Percentiles rank a stretch among this genome's conserved stretches.
Conservation (phyloP, 2,113 vertebrate genomes). For the Axis porcinus region DNA sequence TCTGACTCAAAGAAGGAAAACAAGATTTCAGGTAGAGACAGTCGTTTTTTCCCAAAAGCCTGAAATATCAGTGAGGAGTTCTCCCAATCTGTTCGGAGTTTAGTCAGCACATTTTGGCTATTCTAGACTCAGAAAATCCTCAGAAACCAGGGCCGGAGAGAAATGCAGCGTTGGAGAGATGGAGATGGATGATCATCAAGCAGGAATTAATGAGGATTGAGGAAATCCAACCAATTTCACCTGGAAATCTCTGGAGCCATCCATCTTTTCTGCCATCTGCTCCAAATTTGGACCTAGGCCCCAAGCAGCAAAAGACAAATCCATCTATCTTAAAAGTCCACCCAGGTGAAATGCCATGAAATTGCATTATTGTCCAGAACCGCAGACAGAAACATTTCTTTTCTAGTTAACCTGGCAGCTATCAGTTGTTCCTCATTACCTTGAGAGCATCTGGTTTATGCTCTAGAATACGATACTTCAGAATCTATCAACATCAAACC, state of each 20-base stretch:
- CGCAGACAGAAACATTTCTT: constrained; percentile 23
- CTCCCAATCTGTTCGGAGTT: background rate
- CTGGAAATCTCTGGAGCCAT: constrained; percentile 27
- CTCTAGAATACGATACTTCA: constrained; percentile 37
- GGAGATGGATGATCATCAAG: background rate
- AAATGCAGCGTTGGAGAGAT: background rate
- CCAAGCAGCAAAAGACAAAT: constrained; percentile 12
- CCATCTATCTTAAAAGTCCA: constrained; percentile 27
- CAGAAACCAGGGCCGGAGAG: background rate
- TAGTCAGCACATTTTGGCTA: background rate
- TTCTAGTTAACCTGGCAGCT: constrained; percentile 22
- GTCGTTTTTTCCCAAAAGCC: background rate
- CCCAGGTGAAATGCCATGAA: background rate
- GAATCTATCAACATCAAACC: background rate
- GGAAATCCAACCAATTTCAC: constrained; percentile 20
- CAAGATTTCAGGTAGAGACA: background rate
- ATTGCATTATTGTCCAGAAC: background rate
- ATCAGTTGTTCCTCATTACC: constrained; percentile 18
- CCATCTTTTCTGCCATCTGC: constrained; percentile 25
- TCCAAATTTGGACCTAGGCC: constrained; percentile 41
- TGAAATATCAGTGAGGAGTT: background rate
- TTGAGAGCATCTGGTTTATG: constrained; percentile 12
- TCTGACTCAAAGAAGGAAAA: background rate
- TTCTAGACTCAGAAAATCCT: constrained; percentile 12
- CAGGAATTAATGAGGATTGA: background rate